Conservation (phyloP, 2,113 vertebrate genomes). For the Stigmatopora argus region DNA sequence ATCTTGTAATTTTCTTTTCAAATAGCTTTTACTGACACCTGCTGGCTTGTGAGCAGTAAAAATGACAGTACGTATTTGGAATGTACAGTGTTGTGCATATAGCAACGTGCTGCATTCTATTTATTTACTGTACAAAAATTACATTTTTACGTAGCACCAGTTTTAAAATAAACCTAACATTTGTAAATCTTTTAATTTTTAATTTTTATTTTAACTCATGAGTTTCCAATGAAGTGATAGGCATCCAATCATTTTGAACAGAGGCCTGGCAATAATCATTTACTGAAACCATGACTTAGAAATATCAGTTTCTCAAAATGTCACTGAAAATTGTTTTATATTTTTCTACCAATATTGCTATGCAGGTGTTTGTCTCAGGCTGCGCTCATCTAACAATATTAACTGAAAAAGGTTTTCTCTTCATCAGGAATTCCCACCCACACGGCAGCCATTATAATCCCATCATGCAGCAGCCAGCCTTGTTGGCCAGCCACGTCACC, state of each 20-base stretch:
- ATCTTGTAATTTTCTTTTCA: neutral
- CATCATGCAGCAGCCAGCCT: conserved; percentile 97
- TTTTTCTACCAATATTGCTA: neutral
- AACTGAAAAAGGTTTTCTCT: conserved; percentile 6
- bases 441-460: conserved; percentile 95
- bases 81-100: neutral
- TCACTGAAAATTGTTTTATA: neutral
- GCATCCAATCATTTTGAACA: neutral
- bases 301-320: neutral
- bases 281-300: too few species aligned
- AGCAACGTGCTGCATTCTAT: neutral
- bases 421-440: conserved; percentile 81
- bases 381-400: neutral
- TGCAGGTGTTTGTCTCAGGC: neutral
- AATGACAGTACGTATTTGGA: neutral
- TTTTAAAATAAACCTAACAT: neutral
- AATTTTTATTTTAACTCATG: neutral
- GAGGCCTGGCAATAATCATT: neutral
- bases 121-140: neutral
- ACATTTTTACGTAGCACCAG: neutral
- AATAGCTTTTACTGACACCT: conserved; percentile 64
- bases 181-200: neutral
- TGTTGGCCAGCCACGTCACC: conserved; percentile 87
- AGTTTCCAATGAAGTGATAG: too few species aligned
- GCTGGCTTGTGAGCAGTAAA: conserved; percentile 32